Conservation (phyloP, 2,113 vertebrate genomes). For the Amblyornis subalaris region DNA sequence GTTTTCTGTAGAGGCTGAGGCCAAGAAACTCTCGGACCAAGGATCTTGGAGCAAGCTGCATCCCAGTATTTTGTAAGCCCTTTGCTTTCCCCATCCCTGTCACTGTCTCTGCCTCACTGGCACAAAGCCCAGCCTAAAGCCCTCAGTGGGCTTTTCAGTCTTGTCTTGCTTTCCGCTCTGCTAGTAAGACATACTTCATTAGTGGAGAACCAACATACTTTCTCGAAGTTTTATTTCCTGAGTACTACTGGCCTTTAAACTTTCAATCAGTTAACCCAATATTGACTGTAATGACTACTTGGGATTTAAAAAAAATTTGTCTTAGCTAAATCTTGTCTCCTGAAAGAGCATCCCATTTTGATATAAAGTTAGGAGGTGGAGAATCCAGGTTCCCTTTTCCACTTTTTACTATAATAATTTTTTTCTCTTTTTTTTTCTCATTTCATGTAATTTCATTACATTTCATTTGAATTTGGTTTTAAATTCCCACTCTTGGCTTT, state of each 20-base stretch:
- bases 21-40: not conserved
- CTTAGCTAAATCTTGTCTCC: not conserved
- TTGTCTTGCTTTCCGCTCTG: not conserved
- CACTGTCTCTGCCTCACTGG: not conserved
- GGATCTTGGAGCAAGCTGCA: not conserved
- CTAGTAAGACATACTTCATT: not conserved
- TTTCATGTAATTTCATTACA: not conserved
- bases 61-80: not conserved
- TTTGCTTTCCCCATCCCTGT: not conserved
- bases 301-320: not conserved
- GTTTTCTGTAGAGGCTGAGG: not conserved
- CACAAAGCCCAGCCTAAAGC: not conserved
- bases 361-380: not conserved
- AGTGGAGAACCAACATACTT: not conserved
- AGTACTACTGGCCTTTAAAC: not conserved
- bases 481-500: not conserved
- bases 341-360: not conserved
- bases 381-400: rapidly evolving
- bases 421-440: not conserved
- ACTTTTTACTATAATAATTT: not conserved
- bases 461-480: not conserved
- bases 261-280: not conserved
- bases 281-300: not conserved
- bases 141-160: not conserved
- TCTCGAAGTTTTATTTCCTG: not conserved